Conservation (phyloP, 2,797 vertebrate genomes). For the Ptychadena robeensis region DNA sequence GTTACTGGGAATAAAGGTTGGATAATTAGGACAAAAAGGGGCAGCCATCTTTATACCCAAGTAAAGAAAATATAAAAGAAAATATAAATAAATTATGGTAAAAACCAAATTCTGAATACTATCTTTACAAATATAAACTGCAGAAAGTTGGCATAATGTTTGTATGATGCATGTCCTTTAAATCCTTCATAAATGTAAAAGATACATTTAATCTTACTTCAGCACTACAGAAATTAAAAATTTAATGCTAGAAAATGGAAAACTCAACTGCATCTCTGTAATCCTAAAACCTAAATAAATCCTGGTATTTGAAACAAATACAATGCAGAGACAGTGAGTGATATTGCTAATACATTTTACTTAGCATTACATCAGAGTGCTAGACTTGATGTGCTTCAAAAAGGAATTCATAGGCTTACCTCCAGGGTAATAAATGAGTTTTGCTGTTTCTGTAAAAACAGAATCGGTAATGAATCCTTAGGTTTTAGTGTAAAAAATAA, state of each 20-base stretch:
- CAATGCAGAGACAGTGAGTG: background rate
- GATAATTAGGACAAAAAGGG: too few relatives aligned
- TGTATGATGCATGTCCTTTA: background rate
- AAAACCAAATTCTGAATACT: too few relatives aligned
- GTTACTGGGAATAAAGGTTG: too few relatives aligned
- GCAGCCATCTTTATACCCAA: too few relatives aligned
- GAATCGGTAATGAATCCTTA: slow-evolving; percentile 37
- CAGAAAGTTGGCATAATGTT: too few relatives aligned
- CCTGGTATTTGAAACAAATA: background rate
- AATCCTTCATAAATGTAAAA: background rate
- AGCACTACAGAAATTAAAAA: background rate
- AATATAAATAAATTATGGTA: too few relatives aligned
- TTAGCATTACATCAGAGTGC: background rate
- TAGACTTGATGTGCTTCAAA: slow-evolving; percentile 11
- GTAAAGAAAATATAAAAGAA: too few relatives aligned
- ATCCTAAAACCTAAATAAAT: background rate
- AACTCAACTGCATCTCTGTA: background rate
- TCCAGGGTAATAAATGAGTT: slow-evolving; percentile 36
- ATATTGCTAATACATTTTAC: slow-evolving; percentile 10
- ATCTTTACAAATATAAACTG: too few relatives aligned
- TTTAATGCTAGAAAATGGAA: background rate
- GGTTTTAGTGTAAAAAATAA: background rate
- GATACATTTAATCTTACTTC: background rate
- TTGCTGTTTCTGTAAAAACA: slow-evolving; percentile 23
- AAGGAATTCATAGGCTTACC: slow-evolving; percentile 6